Evolutionary conservation across 2,797 vertebrate species (phyloP).

Genomic region (Cyclopterus lumpus): DNA sequence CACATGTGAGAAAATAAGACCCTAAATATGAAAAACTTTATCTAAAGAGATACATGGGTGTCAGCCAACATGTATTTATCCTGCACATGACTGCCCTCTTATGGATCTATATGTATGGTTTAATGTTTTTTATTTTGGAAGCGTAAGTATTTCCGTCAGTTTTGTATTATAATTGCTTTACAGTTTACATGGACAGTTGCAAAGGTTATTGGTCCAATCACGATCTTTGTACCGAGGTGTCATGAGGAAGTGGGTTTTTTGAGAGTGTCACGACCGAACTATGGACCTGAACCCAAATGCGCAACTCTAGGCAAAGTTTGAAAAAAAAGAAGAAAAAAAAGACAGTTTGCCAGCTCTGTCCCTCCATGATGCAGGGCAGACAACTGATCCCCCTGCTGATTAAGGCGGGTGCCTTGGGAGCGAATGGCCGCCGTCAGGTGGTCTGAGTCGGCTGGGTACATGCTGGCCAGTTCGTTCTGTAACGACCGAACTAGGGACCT

Average conservation of each 20-base stretch:
- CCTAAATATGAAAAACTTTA: slow-evolving; percentile 4
- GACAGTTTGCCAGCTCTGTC: too few species aligned
- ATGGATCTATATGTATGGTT: slow-evolving; percentile 47
- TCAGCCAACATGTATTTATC: slow-evolving; percentile 31
- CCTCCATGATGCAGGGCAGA: too few species aligned
- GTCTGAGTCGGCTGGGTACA: too few species aligned
- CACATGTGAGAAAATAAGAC: slow-evolving; percentile 13
- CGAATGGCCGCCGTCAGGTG: too few species aligned
- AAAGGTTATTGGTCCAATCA: not conserved
- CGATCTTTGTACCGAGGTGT: not conserved
- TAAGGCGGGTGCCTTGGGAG: too few species aligned
- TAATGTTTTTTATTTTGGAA: not conserved
- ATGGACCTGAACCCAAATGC: too few species aligned
- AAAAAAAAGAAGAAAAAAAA: too few species aligned
- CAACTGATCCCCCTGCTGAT: too few species aligned
- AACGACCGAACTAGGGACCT: too few species aligned
- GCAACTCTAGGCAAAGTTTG: too few species aligned
- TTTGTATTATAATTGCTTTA: not conserved
- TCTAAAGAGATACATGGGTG: slow-evolving; percentile 14
- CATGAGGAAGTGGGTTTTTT: slow-evolving; percentile 7
- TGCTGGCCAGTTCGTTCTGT: too few species aligned
- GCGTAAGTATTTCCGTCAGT: not conserved
- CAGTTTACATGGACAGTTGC: not conserved
- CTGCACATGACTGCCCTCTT: slow-evolving; percentile 73
- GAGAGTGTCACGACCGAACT: too few species aligned